A percentile compares a stretch with the other conserved stretches of the same genome.
Conservation (phyloP, 1,140 invertebrate species). For the Sesamia nonagrioides region DNA sequence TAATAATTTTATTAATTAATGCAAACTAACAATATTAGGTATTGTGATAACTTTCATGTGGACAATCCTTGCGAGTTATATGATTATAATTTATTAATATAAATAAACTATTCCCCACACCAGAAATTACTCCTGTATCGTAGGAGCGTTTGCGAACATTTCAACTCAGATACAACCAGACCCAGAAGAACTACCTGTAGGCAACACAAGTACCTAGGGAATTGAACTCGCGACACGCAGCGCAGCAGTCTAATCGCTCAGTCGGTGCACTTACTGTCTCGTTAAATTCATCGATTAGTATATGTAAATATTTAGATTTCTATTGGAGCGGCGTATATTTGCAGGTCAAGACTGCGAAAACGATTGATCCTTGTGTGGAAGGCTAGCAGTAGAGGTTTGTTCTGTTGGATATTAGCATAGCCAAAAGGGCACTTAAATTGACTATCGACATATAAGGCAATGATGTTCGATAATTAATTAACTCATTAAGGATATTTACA, state of each 20-base stretch:
- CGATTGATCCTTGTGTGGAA: slow-evolving; percentile 17
- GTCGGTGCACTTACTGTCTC: too few species aligned
- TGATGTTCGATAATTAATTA: not conserved
- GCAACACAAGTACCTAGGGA: not conserved
- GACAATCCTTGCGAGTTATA: too few species aligned
- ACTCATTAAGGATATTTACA: not conserved
- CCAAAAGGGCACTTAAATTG: not conserved
- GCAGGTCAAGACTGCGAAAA: slow-evolving; percentile 1
- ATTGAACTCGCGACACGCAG: too few species aligned
- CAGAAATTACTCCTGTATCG: not conserved
- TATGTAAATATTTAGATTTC: too few species aligned
- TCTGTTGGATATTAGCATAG: not conserved
- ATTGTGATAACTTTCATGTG: too few species aligned
- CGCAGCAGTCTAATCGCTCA: too few species aligned
- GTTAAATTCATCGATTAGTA: too few species aligned
- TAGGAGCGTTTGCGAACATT: not conserved
- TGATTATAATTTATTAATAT: too few species aligned
- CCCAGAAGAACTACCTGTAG: not conserved
- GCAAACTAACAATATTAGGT: too few species aligned
- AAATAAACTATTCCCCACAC: not conserved
- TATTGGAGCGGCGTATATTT: not conserved
- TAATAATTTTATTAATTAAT: too few species aligned
- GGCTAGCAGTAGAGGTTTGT: not conserved
- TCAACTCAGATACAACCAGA: not conserved
- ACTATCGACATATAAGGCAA: not conserved